phyloP scores from a whole-genome alignment of 2,888 invertebrate genomes.

The Macrophya alboannulata region DNA sequence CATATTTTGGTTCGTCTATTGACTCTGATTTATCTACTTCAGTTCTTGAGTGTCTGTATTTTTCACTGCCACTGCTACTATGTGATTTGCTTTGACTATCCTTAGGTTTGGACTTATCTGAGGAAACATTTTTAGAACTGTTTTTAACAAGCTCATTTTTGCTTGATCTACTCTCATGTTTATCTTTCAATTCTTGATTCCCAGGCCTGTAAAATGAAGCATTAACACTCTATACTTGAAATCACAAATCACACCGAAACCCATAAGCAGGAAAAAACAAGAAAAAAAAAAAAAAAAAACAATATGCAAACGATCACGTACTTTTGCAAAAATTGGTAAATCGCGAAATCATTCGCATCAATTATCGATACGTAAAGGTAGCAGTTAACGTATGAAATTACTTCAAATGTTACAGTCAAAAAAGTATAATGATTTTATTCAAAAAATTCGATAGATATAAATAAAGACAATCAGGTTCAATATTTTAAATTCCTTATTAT shows the following conservation, averaged over 20 bases:
- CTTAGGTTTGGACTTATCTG: constrained; percentile 62
- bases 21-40: constrained; percentile 58
- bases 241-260: background rate
- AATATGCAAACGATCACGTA: constrained; percentile 26
- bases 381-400: constrained; percentile 28
- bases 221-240: background rate
- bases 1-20: constrained; percentile 53
- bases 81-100: constrained; percentile 61
- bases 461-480: constrained; percentile 24
- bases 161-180: constrained; percentile 61
- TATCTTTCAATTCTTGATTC: constrained; percentile 65
- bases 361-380: background rate
- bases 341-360: background rate
- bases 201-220: constrained; percentile 62
- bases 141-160: constrained; percentile 66
- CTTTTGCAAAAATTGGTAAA: constrained; percentile 1
- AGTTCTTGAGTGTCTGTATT: constrained; percentile 61
- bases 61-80: constrained; percentile 62
- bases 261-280: background rate
- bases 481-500: constrained; percentile 22
- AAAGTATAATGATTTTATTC: constrained; percentile 32
- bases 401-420: constrained; percentile 7
- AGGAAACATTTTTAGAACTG: constrained; percentile 63
- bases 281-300: background rate
- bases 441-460: constrained; percentile 22